Evolutionary conservation across 2,888 invertebrate species (phyloP).

Genomic region (Agriopis marginaria): DNA sequence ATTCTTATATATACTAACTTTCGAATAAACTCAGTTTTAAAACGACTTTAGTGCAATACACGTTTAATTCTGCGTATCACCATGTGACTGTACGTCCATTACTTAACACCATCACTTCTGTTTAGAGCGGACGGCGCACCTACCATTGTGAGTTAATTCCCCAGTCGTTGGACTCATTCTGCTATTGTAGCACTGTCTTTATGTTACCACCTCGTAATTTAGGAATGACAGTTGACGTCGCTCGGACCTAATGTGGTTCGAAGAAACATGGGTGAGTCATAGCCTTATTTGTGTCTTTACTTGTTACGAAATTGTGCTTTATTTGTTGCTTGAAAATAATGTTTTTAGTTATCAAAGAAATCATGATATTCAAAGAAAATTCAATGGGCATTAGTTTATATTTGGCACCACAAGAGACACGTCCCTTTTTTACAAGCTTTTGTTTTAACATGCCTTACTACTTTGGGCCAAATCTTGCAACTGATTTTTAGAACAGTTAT

Average conservation of each 20-base stretch:
- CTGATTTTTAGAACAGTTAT: too few relatives aligned
- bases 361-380: neutral
- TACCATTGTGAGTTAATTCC: conserved; percentile 71
- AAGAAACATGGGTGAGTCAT: conserved; percentile 25
- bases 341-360: too few relatives aligned
- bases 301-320: neutral
- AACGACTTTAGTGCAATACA: neutral
- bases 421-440: too few relatives aligned
- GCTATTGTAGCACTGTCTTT: conserved; percentile 55
- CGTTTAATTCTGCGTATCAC: conserved; percentile 2
- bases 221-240: conserved; percentile 44
- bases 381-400: neutral
- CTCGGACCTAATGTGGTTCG: conserved; percentile 44
- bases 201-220: conserved; percentile 52
- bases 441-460: too few relatives aligned
- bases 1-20: too few relatives aligned
- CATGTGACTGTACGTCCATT: conserved; percentile 56
- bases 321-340: neutral
- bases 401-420: too few relatives aligned
- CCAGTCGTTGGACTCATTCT: conserved; percentile 66
- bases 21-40: too few relatives aligned
- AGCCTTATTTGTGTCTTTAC: conserved; percentile 15
- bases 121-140: conserved; percentile 59
- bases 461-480: too few relatives aligned
- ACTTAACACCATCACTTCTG: conserved; percentile 79